Conservation (phyloP, 1,140 invertebrate species). For the Camponotus floridanus region DNA sequence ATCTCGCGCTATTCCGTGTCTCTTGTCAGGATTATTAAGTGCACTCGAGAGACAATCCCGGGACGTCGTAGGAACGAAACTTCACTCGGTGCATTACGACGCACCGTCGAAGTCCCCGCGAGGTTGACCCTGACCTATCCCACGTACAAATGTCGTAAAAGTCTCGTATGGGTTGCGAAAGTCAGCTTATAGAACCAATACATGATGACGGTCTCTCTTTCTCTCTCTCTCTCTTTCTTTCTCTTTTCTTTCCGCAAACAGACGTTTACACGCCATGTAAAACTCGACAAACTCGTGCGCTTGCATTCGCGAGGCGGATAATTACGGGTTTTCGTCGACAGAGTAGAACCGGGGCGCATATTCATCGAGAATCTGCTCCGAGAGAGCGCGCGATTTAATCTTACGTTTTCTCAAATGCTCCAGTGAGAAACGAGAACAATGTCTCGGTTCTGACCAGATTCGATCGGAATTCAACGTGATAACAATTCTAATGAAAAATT, state of each 20-base stretch:
- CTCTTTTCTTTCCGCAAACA: conserved; percentile 25
- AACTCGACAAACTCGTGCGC: conserved; percentile 32
- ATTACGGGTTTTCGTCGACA: conserved; percentile 29
- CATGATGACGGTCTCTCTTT: conserved; percentile 9
- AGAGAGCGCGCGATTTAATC: conserved; percentile 10
- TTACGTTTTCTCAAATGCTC: neutral
- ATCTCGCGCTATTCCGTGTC: conserved; percentile 18
- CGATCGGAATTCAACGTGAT: neutral
- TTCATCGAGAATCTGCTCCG: conserved; percentile 33
- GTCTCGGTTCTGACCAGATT: neutral
- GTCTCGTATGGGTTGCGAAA: conserved; percentile 42
- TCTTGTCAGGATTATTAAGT: conserved; percentile 44
- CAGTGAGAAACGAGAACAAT: conserved; percentile 2
- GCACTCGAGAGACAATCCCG: conserved; percentile 32
- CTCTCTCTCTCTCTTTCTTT: conserved; percentile 22
- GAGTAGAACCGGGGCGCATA: neutral
- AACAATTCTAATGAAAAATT: neutral
- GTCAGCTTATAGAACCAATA: conserved; percentile 53
- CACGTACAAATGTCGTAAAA: conserved; percentile 72
- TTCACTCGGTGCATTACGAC: conserved; percentile 36
- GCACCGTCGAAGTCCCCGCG: conserved; percentile 40
- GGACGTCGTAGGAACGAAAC: neutral
- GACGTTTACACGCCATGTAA: conserved; percentile 10
- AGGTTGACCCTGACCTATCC: conserved; percentile 70
- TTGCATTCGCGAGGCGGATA: conserved; percentile 19